These are phyloP conservation scores for Labia minor DNA, from an alignment of 2,888 invertebrate species.

Conservation along the genomic window DNA sequence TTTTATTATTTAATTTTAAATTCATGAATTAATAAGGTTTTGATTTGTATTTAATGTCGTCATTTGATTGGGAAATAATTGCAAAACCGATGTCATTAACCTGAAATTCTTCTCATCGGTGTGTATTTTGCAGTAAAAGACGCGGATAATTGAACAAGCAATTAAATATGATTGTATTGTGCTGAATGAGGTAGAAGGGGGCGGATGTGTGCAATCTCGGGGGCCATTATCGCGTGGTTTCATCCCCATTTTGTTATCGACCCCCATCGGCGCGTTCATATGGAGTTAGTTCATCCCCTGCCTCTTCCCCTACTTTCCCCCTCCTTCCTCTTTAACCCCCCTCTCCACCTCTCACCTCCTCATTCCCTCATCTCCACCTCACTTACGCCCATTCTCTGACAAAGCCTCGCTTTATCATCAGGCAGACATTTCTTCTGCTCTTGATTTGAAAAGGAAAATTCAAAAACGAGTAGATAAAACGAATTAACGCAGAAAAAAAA, in stretches of 20 bases:
- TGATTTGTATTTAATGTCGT: too few relatives aligned
- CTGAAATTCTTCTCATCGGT: too few relatives aligned
- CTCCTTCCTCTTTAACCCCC: background rate
- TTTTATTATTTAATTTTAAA: too few relatives aligned
- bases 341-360: background rate
- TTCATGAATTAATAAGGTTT: too few relatives aligned
- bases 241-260: conserved; percentile 1
- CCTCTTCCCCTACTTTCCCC: background rate
- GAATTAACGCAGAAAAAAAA: conserved; percentile 13
- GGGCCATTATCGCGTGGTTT: background rate
- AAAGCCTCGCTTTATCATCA: background rate
- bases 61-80: too few relatives aligned
- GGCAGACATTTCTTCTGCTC: conserved; percentile 1
- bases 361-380: background rate
- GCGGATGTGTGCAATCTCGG: background rate
- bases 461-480: conserved; percentile 13
- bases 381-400: background rate
- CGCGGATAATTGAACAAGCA: background rate
- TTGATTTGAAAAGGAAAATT: conserved; percentile 13
- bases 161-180: background rate
- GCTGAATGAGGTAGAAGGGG: too few relatives aligned
- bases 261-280: background rate
- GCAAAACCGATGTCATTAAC: too few relatives aligned
- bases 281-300: background rate
- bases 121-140: background rate